Base-by-base conservation (phyloP, 2,797 vertebrate species). In the Malacoraja senta region DNA sequence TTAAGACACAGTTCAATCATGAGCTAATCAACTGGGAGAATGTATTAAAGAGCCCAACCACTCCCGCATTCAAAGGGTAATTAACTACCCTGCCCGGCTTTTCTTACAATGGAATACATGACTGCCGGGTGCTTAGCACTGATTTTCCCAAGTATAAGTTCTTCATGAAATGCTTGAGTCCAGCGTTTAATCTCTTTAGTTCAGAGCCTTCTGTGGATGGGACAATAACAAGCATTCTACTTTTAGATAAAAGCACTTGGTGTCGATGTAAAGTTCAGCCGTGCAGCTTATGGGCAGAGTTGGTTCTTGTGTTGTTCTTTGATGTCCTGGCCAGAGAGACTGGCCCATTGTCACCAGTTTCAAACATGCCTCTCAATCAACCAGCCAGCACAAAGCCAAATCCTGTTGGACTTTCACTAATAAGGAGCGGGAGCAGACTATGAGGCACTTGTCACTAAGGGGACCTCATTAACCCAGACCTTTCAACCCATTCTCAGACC, bases 401-500 rank as follows among this genome's bases (percentile, higher is more conserved):
- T 32, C 58, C 83, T 84, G 81, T 84, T 84, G 29, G 13, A 32
- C 29, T 88, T 65, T n/a, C 29, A 32, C 29, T 32, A 65, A 32
- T 65, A n/a, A 88, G 15, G 61, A 1, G 61, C 58, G 7, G 29
- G 29, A 32, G 15, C 17, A 19, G 12, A 32, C 83, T 63, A 32
- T 15, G n/a, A 86, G 53, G 61, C 6, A 29, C 26, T 86, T 65
- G 58, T 88, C 83, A 32, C 61, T 17, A n/a, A 88, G 26, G 15
- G 81, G 53, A 61, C 29, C 83, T 86, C 83, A 32, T 88, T 63
- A 88, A 88, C 61, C 83, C 83, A 65, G 61, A 65, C 61, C 58
- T 32, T 65, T 63, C n/a, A 17, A 32, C 61, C 32, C 83, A 88
- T 63, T 21, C 63, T 21, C 63, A 35, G 9, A 19, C 29, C 84